phyloP scores from a whole-genome alignment of 2,888 invertebrate species.

The Lycophotia porphyrea region DNA sequence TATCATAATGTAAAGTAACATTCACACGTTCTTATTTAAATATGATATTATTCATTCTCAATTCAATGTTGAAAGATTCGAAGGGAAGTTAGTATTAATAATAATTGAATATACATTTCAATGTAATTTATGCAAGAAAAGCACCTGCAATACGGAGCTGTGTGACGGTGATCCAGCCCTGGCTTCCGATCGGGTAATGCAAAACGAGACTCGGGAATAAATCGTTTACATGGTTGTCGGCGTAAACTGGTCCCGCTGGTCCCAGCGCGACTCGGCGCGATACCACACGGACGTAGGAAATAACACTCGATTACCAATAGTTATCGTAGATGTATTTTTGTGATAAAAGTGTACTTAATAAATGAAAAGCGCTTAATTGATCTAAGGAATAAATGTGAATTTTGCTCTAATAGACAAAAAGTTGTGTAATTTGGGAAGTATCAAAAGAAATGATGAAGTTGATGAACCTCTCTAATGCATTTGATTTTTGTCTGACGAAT shows the following conservation, averaged over 20 bases:
- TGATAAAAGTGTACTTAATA: constrained; percentile 28
- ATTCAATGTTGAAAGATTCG: constrained; percentile 29
- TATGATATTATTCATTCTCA: constrained; percentile 37
- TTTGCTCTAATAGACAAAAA: neutral
- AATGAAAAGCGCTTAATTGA: neutral
- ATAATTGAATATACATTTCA: constrained; percentile 47
- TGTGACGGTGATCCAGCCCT: constrained; percentile 79
- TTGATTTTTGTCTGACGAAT: constrained; percentile 1
- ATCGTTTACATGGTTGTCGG: constrained; percentile 90
- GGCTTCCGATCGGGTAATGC: constrained; percentile 88
- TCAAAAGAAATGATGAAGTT: neutral
- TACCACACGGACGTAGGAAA: constrained; percentile 80
- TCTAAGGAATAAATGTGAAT: neutral
- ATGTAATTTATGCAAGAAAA: constrained; percentile 47
- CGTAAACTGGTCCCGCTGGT: constrained; percentile 88
- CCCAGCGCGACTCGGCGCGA: constrained; percentile 70
- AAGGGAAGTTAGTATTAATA: constrained; percentile 36
- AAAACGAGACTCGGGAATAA: constrained; percentile 89
- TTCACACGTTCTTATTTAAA: constrained; percentile 58
- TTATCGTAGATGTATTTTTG: constrained; percentile 58
- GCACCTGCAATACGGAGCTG: constrained; percentile 55
- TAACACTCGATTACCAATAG: constrained; percentile 74
- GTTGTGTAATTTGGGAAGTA: neutral
- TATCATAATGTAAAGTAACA: constrained; percentile 44
- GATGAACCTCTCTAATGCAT: neutral